Evolutionary conservation across 2,888 invertebrate species (phyloP), one percentile per base, ranked within the genome.

Genomic region (Gymnosoma rotundatum): DNA sequence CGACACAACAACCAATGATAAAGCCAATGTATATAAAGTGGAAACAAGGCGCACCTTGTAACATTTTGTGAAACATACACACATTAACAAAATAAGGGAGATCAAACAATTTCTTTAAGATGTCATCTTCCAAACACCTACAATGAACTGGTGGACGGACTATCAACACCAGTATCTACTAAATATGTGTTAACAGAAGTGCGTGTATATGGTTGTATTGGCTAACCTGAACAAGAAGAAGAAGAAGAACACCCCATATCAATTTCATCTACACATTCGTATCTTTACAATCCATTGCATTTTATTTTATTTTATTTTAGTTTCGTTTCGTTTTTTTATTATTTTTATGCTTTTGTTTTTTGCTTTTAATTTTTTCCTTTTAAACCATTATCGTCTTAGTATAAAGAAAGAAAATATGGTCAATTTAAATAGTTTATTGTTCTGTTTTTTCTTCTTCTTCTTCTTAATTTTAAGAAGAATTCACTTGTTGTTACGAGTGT

Each of bases 31-130:
- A 32, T 7, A 79, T 69, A 74, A 81, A 74, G 54, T 84, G 70
- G 61, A 64, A 82, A 85, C 72, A 82, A 72, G 82, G 75, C 85
- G 82, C 80, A 85, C 78, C 82, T 85, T 85, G 85, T 85, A 72
- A 58, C 18, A 75, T 82, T 85, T 82, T 85, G 75, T 78, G 78
- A 66, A 81, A 78, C 78, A 78, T 32, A 73, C 73, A 38, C 25
- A 18, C 50, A 61, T 18, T 42, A 69, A 78, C n/a, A 32, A 32
- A 5, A 54, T 18, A 58, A 32, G 66, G 58, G 20, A 64, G 50
- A 60, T 60, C 45, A 20, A 42, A 56, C 21, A 70, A 50, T 16
- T 63, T 45, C 60, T 32, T 60, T 38, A 25, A n/a, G 50, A 25
- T 66, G 48, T 32, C 50, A 50, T 66, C 56, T 54, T 25, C 16